Evolutionary conservation across 2,888 invertebrate genomes (phyloP).

Genomic region (Phymatocera aterrima): DNA sequence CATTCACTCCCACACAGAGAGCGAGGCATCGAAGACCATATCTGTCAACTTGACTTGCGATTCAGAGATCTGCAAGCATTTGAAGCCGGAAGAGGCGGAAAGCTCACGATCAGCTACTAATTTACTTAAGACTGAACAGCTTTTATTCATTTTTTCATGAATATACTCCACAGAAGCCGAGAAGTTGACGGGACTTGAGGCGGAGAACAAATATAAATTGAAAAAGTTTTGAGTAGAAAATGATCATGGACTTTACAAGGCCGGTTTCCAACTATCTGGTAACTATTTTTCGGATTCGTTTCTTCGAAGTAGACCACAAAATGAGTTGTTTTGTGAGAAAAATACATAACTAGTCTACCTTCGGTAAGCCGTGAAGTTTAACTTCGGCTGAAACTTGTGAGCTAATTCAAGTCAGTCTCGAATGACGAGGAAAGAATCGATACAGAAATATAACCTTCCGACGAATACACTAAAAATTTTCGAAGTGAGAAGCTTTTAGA

Average conservation of each 20-base stretch:
- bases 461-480: too few relatives aligned
- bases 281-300: neutral
- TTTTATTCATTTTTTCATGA: conserved; percentile 24
- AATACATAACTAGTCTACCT: neutral
- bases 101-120: neutral
- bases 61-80: conserved; percentile 15
- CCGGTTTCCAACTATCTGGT: neutral
- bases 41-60: conserved; percentile 8
- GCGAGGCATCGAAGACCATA: conserved; percentile 13
- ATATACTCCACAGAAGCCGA: conserved; percentile 17
- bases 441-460: too few relatives aligned
- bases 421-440: too few relatives aligned
- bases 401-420: too few relatives aligned
- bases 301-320: neutral
- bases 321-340: neutral
- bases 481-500: too few relatives aligned
- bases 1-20: conserved; percentile 22
- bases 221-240: conserved; percentile 22
- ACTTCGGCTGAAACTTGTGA: neutral
- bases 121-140: conserved; percentile 19
- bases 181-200: neutral
- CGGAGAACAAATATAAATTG: conserved; percentile 20
- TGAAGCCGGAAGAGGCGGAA: neutral
- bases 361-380: neutral
- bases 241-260: neutral